These are phyloP conservation scores for Gastrophysa polygoni DNA, from an alignment of 2,888 invertebrate genomes.

Conservation along the genomic window DNA sequence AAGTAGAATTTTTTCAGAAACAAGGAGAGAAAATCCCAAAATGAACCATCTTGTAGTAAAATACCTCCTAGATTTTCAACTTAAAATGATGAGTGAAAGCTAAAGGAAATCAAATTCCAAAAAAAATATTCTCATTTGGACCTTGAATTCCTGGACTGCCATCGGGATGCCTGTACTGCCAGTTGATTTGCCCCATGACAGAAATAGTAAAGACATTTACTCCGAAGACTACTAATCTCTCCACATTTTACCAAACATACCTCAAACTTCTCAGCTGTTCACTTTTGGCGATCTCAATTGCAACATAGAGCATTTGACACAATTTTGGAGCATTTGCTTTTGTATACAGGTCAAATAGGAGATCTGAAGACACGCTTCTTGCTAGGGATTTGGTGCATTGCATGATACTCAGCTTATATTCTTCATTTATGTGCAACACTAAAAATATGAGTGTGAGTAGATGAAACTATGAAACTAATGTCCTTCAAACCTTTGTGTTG, in stretches of 20 bases:
- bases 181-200: too few species aligned
- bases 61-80: too few species aligned
- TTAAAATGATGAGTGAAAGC: too few species aligned
- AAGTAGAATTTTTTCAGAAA: too few species aligned
- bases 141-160: too few species aligned
- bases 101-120: too few species aligned
- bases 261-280: constrained; percentile 70
- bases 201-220: too few species aligned
- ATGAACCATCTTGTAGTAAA: too few species aligned
- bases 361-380: constrained; percentile 59
- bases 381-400: constrained; percentile 62
- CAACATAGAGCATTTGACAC: constrained; percentile 69
- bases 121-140: too few species aligned
- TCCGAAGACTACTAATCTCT: too few species aligned
- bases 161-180: too few species aligned
- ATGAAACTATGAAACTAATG: constrained; percentile 1
- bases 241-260: constrained; percentile 58
- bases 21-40: too few species aligned
- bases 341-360: constrained; percentile 63
- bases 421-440: constrained; percentile 68
- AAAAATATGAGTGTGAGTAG: constrained; percentile 29
- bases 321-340: constrained; percentile 65
- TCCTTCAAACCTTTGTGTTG: constrained; percentile 60
- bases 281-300: constrained; percentile 68
- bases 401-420: constrained; percentile 66